phyloP scores from a whole-genome alignment of 2,888 invertebrate genomes.

The Uloborus plumipes region DNA sequence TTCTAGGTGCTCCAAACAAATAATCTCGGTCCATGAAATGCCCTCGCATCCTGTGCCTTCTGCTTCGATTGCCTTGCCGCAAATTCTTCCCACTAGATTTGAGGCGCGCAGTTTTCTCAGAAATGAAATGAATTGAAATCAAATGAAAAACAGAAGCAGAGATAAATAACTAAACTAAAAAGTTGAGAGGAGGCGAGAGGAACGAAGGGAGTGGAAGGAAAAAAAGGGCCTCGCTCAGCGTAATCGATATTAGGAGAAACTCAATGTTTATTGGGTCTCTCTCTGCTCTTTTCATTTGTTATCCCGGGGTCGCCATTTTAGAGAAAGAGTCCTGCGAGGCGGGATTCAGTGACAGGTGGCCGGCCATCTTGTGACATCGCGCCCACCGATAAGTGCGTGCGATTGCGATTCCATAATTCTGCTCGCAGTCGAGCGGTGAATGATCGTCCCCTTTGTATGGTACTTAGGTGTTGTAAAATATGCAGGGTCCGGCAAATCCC shows the following conservation, averaged over 20 bases:
- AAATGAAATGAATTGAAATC: constrained; percentile 49
- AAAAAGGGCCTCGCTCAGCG: constrained; percentile 38
- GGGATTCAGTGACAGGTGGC: constrained; percentile 61
- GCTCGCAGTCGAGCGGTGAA: too few relatives aligned
- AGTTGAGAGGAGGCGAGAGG: constrained; percentile 15
- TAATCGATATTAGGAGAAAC: constrained; percentile 63
- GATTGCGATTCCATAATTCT: too few relatives aligned
- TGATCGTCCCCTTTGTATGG: too few relatives aligned
- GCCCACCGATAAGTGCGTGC: too few relatives aligned
- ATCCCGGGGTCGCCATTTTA: constrained; percentile 64
- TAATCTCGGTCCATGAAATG: too few relatives aligned
- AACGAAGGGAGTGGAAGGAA: constrained; percentile 10
- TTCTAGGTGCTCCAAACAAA: too few relatives aligned
- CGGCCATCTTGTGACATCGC: constrained; percentile 42
- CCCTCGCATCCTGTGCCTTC: too few relatives aligned
- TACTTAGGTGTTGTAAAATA: too few relatives aligned
- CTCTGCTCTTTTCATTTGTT: constrained; percentile 63
- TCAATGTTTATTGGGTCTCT: constrained; percentile 62
- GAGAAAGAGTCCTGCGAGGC: constrained; percentile 27
- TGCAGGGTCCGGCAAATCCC: too few relatives aligned
- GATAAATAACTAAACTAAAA: constrained; percentile 49
- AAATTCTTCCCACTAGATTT: too few relatives aligned
- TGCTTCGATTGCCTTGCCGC: too few relatives aligned
- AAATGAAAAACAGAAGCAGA: constrained; percentile 40
- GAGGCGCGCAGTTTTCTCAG: not conserved